Base-by-base conservation (phyloP, 2,113 vertebrate genomes). In the Dipodomys stephensi region DNA sequence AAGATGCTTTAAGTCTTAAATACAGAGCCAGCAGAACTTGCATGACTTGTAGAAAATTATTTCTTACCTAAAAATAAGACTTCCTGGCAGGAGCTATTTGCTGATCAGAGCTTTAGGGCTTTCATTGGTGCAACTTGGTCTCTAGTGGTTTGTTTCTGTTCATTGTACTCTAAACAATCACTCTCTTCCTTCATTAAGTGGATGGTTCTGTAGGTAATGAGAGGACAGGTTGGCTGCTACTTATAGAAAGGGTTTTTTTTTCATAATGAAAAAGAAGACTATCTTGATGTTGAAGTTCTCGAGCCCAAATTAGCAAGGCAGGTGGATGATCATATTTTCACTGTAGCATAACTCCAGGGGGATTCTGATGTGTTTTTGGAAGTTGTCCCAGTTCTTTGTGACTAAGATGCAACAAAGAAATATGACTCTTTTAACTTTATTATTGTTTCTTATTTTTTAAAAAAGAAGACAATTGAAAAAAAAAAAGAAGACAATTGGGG, bases 21-120 rank as follows among this genome's bases (percentile, higher is more conserved):
- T 71, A 95, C 71, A 88, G 84, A 88, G n/a, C 85, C 92, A 96
- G 67, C 46, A 96, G 88, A 96, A 96, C 87, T 94, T 96, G 95
- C 90, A 92, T 79, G 76, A 39, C 91, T 96, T 93, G 88, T 94
- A 94, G 60, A 88, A 95, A 94, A 96, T 96, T 35, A 89, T 92
- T 96, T 95, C 44, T 81, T 90, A 93, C 88, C 97, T 97, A 97
- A 97, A 97, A 96, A 97, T 97, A 97, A 96, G 95, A 84, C 76
- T 94, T 95, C 72, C 90, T 94, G 95, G 94, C 94, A 96, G 88
- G 79, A 80, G 64, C 62, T 96, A 62, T 95, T 95, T 97, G 96
- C 93, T 97, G 83, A 96, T 97, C 96, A 97, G 94, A 95, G 79
- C 72, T 97, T 93, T 90, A 39, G 85, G 64, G 67, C 64, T 88